phyloP scores from a whole-genome alignment of 2,797 vertebrate genomes.

The Psittacula echo region DNA sequence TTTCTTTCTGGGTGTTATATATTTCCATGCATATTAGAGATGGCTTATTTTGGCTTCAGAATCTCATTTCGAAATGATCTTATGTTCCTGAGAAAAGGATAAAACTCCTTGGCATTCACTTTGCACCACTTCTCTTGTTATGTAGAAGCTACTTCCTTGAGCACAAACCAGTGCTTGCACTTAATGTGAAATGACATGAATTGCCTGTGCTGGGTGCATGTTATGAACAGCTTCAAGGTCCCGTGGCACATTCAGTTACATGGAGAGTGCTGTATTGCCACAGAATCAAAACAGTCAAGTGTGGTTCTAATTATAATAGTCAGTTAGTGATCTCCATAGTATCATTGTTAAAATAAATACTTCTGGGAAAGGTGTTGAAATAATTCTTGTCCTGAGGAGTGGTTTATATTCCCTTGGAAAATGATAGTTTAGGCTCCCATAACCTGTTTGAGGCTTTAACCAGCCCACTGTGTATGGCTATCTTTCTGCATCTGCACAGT shows the following conservation, averaged over 20 bases:
- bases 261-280: background rate
- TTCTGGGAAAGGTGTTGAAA: background rate
- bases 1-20: background rate
- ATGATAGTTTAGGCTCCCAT: rapidly evolving
- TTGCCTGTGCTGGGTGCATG: background rate
- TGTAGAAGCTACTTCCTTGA: background rate
- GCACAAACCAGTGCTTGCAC: background rate
- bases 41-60: background rate
- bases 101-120: background rate
- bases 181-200: background rate
- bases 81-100: background rate
- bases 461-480: background rate
- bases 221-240: background rate
- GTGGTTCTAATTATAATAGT: background rate
- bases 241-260: rapidly evolving
- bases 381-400: background rate
- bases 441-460: background rate
- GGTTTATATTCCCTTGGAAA: background rate
- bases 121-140: background rate
- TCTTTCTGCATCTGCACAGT: background rate
- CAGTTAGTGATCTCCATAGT: background rate
- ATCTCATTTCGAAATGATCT: background rate
- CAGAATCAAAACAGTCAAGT: background rate
- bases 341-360: background rate
- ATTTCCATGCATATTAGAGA: background rate